Conservation (phyloP, 2,113 vertebrate species). For the Dipodomys merriami region DNA sequence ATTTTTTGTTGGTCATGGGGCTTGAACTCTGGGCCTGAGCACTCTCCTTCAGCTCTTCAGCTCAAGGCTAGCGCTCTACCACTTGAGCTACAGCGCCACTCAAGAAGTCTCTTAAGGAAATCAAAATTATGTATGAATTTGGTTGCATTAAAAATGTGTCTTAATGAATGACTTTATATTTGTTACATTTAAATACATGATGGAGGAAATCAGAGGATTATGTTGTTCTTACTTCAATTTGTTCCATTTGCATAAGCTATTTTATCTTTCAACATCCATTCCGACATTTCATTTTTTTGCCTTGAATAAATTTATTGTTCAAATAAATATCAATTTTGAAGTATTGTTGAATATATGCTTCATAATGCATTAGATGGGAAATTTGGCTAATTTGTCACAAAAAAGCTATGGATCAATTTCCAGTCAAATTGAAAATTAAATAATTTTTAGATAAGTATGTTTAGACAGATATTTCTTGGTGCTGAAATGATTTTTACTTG, state of each 20-base stretch:
- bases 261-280: slow-evolving; percentile 24
- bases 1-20: too few species aligned
- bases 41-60: too few species aligned
- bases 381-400: neutral
- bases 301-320: slow-evolving; percentile 51
- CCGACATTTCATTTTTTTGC: slow-evolving; percentile 23
- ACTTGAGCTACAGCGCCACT: too few species aligned
- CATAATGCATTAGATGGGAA: neutral
- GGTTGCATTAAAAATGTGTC: slow-evolving; percentile 53
- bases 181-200: slow-evolving; percentile 66
- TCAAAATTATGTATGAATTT: slow-evolving; percentile 50
- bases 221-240: slow-evolving; percentile 47
- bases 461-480: slow-evolving; percentile 6
- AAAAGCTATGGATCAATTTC: neutral
- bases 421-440: neutral
- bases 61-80: too few species aligned
- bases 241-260: slow-evolving; percentile 47
- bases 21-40: too few species aligned
- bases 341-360: slow-evolving; percentile 24
- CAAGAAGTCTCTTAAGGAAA: slow-evolving; percentile 51
- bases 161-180: slow-evolving; percentile 75
- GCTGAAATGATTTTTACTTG: slow-evolving; percentile 17
- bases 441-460: slow-evolving; percentile 1
- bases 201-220: neutral
- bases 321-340: slow-evolving; percentile 39